These are phyloP conservation scores for Sphaerodactylus townsendi DNA, from an alignment of 2,113 vertebrate species.

Conservation along the genomic window DNA sequence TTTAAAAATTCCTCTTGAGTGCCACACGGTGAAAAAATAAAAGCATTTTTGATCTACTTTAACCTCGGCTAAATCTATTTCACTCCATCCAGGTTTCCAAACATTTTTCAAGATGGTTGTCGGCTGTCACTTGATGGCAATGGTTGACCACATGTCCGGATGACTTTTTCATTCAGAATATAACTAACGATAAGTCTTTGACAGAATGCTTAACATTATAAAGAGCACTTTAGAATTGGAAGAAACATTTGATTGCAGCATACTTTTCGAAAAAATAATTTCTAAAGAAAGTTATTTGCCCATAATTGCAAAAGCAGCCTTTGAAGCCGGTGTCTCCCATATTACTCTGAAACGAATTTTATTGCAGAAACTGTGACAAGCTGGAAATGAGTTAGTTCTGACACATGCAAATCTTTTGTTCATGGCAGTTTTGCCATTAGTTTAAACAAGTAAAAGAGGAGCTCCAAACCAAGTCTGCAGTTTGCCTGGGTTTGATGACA, in stretches of 20 bases:
- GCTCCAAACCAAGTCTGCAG: not conserved
- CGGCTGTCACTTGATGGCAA: too few species aligned
- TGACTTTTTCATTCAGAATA: not conserved
- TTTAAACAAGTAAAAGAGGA: not conserved
- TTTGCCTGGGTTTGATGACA: not conserved
- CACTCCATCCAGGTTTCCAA: not conserved
- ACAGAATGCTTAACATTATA: not conserved
- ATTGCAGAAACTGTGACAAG: not conserved
- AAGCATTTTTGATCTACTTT: not conserved
- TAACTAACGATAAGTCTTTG: not conserved
- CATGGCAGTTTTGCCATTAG: not conserved
- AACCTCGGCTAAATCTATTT: not conserved
- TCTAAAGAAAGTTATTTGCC: not conserved
- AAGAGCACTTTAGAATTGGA: not conserved
- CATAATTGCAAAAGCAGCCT: not conserved
- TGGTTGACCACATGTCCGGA: not conserved
- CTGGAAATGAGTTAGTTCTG: not conserved
- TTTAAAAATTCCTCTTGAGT: not conserved
- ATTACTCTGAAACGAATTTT: slow-evolving; percentile 11
- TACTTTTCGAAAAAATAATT: not conserved
- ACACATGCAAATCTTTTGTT: slow-evolving; percentile 5
- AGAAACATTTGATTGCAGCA: not conserved
- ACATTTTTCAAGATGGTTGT: not conserved
- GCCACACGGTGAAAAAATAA: not conserved
- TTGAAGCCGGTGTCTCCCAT: not conserved